These are phyloP conservation scores for Takifugu flavidus DNA, from an alignment of 2,113 vertebrate genomes.

Conservation along the genomic window DNA sequence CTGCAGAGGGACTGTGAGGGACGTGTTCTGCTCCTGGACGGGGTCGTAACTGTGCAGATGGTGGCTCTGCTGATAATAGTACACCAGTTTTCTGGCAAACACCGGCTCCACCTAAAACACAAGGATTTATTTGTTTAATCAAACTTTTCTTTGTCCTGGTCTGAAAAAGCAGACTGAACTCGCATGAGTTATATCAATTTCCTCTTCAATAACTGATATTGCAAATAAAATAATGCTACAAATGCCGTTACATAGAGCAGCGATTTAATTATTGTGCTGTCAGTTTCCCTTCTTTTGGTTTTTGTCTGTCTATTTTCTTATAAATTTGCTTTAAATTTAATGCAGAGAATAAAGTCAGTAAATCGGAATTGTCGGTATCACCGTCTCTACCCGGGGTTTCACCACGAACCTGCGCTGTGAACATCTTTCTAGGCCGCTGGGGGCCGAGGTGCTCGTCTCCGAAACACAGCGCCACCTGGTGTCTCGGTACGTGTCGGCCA, in stretches of 20 bases:
- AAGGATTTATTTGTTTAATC: conserved; percentile 4
- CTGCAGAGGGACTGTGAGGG: conserved; percentile 74
- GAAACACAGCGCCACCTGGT: conserved; percentile 90
- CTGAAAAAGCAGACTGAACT: too few relatives aligned
- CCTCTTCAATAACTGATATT: background rate
- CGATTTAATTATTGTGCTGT: background rate
- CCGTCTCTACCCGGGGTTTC: too few relatives aligned
- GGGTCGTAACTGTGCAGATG: conserved; percentile 85
- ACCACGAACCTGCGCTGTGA: conserved; percentile 87
- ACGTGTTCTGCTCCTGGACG: conserved; percentile 74
- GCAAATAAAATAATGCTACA: background rate
- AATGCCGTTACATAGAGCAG: background rate
- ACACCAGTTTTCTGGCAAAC: conserved; percentile 90
- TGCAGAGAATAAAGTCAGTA: too few relatives aligned
- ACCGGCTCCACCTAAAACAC: conserved; percentile 87
- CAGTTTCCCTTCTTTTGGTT: background rate
- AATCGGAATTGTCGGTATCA: too few relatives aligned
- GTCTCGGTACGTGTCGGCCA: conserved; percentile 83
- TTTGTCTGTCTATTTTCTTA: background rate
- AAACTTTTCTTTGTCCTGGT: background rate
- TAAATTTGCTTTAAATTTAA: background rate
- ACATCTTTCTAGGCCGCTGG: conserved; percentile 89
- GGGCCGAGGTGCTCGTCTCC: conserved; percentile 94
- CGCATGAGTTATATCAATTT: background rate
- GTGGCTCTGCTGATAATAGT: conserved; percentile 88